Base-by-base conservation (phyloP, 2,113 vertebrate genomes). In the Sinocyclocheilus anophthalmus region DNA sequence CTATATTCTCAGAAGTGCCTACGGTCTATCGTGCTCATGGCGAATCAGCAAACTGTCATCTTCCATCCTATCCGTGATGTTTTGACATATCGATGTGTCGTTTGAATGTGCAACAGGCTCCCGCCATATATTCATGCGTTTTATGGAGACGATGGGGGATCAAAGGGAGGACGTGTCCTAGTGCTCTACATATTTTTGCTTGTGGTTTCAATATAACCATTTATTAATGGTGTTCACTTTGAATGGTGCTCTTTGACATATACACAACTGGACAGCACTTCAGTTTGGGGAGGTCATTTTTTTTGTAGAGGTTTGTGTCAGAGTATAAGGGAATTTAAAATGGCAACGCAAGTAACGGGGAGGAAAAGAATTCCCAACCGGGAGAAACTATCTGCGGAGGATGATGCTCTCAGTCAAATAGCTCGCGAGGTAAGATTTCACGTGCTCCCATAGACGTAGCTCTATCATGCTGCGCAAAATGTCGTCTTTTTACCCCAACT, bases 331-430 rank as follows among this genome's bases (percentile, higher is more conserved):
- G 6, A 75, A 39, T 53, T 69, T 81, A 87, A 91, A 48, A 97
- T 97, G 97, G 95, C 95, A 72, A 95, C 96, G 39, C 96, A 95
- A 88, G 96, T 95, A 3, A 88, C 95, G 2, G 96, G 96, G 67
- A 90, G 96, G 88, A 96, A 93, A 92, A 94, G 97, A 92, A 93
- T 96, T 86, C 95, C 95, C 70, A 96, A 95, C 90, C 92, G 93
- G 90, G 96, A 97, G 81, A 95, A 94, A 88, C 90, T 96, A 89
- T 94, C 94, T 1, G 96, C 96, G 9, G 96, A 98, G 92, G 97
- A 97, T 90, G 96, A 97, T 89, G 95, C 96, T 8, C 95, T 97
- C 4, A 95, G 91, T 88, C 96, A 95, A 91, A 96, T 97, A 82
- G 96, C 96, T 18, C 94, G 96, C 9, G 96, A 97, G 96, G 97